Evolutionary conservation across 2,888 invertebrate species (phyloP).

Genomic region (Poecilobothrus nobilitatus): DNA sequence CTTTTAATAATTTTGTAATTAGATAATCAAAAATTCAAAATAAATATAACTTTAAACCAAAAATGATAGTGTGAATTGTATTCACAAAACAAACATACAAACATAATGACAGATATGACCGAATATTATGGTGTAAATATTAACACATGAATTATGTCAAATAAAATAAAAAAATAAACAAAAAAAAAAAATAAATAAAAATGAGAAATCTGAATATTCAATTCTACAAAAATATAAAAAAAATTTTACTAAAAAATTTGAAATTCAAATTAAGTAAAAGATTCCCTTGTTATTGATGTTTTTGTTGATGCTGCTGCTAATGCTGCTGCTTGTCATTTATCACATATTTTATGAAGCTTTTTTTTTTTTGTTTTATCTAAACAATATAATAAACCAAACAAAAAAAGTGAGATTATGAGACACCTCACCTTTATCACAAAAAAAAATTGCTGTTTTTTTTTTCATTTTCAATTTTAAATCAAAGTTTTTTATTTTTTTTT

Average conservation of each 20-base stretch:
- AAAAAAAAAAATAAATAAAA: neutral
- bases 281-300: neutral
- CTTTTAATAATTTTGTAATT: too few species aligned
- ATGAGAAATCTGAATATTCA: neutral
- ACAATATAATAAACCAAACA: too few species aligned
- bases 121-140: neutral
- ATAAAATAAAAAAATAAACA: neutral
- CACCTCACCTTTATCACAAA: too few species aligned
- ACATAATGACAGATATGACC: neutral
- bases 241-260: neutral
- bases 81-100: too few species aligned
- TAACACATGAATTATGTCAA: neutral
- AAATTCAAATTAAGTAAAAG: conserved; percentile 1
- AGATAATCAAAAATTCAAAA: too few species aligned
- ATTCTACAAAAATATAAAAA: neutral
- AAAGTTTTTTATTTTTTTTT: too few species aligned
- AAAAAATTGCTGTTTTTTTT: too few species aligned
- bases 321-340: neutral
- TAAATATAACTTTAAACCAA: too few species aligned
- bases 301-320: neutral
- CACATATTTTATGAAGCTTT: neutral
- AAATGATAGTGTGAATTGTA: too few species aligned
- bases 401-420: too few species aligned
- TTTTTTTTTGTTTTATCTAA: neutral
- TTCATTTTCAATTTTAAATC: too few species aligned